These are phyloP conservation scores for Apodemia hepburni DNA, from an alignment of 2,888 invertebrate genomes.

Conservation along the genomic window DNA sequence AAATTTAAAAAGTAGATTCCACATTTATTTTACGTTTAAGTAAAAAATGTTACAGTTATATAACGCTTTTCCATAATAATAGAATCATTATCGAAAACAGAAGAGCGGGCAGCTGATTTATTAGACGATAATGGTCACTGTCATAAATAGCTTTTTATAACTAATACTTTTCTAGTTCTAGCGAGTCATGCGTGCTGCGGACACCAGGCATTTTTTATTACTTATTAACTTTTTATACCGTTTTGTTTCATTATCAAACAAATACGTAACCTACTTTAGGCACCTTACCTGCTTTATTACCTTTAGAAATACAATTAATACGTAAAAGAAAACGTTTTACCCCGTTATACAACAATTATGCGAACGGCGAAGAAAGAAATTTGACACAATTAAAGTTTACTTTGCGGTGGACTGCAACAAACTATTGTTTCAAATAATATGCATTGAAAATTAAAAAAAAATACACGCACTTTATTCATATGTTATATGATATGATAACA, in stretches of 20 bases:
- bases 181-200: conserved; percentile 42
- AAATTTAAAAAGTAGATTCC: conserved; percentile 36
- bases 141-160: conserved; percentile 78
- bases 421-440: too few species aligned
- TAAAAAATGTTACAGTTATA: conserved; percentile 78
- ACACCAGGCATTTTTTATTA: conserved; percentile 52
- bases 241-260: background rate
- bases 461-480: too few species aligned
- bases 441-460: too few species aligned
- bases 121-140: conserved; percentile 78
- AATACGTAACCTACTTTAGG: background rate
- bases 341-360: too few species aligned
- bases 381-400: too few species aligned
- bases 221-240: conserved; percentile 42
- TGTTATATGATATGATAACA: too few species aligned
- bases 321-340: too few species aligned
- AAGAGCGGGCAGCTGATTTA: conserved; percentile 80
- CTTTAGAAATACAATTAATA: too few species aligned
- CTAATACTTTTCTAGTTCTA: conserved; percentile 58
- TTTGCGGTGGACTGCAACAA: too few species aligned
- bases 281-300: too few species aligned
- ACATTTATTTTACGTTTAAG: conserved; percentile 37
- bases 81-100: conserved; percentile 81
- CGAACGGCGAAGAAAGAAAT: too few species aligned
- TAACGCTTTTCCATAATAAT: conserved; percentile 80